phyloP scores from a whole-genome alignment of 1,140 invertebrate species.

The Formica selysi region DNA sequence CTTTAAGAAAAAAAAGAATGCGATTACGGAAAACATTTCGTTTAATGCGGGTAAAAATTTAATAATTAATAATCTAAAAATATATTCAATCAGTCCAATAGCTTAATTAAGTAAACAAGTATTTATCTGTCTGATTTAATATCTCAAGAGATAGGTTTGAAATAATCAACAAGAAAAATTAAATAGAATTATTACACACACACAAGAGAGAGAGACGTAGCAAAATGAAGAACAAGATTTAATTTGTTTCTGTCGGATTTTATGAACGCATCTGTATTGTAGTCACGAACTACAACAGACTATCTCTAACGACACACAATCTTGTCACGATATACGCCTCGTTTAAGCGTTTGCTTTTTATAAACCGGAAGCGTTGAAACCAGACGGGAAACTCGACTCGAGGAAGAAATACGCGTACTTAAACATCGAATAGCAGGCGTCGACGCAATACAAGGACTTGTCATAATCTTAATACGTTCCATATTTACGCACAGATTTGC shows the following conservation, averaged over 20 bases:
- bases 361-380: constrained; percentile 22
- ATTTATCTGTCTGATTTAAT: neutral
- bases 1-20: neutral
- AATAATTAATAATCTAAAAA: too few relatives aligned
- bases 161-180: neutral
- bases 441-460: neutral
- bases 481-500: neutral
- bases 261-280: neutral
- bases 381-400: neutral
- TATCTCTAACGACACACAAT: neutral
- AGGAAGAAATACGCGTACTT: neutral
- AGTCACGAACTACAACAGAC: constrained; percentile 14
- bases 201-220: too few relatives aligned
- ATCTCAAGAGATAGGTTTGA: neutral
- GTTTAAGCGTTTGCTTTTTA: constrained; percentile 28
- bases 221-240: neutral
- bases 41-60: too few relatives aligned
- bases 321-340: constrained; percentile 29
- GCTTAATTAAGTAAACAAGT: neutral
- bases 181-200: neutral
- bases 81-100: neutral
- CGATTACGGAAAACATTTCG: too few relatives aligned
- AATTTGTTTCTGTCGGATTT: constrained; percentile 37
- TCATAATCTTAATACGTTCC: neutral
- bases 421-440: neutral